Conservation (phyloP, 2,797 vertebrate genomes). For the Acipenser transmontanus region DNA sequence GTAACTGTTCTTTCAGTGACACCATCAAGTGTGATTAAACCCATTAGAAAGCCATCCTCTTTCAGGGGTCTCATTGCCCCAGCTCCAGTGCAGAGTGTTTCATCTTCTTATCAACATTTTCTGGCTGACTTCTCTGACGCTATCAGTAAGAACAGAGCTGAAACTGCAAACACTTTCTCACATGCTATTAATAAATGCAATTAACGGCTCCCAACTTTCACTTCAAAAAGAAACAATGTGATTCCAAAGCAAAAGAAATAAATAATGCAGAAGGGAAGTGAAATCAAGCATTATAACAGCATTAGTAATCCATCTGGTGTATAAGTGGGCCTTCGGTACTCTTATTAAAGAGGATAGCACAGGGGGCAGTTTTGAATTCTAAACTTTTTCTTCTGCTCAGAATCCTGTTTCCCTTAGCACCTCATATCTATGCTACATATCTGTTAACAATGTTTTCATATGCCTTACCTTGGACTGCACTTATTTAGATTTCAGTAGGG, state of each 20-base stretch:
- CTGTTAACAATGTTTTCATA: not conserved
- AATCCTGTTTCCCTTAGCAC: not conserved
- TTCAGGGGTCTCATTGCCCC: too few species aligned
- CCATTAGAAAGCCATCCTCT: not conserved
- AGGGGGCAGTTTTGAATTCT: not conserved
- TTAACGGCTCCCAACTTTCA: constrained; percentile 7
- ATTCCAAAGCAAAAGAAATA: not conserved
- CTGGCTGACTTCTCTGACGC: not conserved
- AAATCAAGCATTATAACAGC: constrained; percentile 11
- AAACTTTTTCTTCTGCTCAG: not conserved
- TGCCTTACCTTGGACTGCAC: not conserved
- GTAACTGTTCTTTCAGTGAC: not conserved
- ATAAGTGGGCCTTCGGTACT: not conserved
- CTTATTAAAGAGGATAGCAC: not conserved
- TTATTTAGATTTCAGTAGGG: not conserved
- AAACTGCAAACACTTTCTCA: not conserved
- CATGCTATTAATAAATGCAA: constrained; percentile 3
- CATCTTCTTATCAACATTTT: too few species aligned
- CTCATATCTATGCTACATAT: not conserved
- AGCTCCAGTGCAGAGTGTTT: too few species aligned
- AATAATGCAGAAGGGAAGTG: not conserved
- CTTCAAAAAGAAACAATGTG: not conserved
- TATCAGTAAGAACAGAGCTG: not conserved
- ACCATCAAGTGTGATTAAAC: not conserved
- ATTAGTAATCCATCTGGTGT: not conserved